Percentiles rank a stretch among this genome's conserved stretches.
Conservation (phyloP, 1,140 invertebrate species). For the Diorhabda carinulata region DNA sequence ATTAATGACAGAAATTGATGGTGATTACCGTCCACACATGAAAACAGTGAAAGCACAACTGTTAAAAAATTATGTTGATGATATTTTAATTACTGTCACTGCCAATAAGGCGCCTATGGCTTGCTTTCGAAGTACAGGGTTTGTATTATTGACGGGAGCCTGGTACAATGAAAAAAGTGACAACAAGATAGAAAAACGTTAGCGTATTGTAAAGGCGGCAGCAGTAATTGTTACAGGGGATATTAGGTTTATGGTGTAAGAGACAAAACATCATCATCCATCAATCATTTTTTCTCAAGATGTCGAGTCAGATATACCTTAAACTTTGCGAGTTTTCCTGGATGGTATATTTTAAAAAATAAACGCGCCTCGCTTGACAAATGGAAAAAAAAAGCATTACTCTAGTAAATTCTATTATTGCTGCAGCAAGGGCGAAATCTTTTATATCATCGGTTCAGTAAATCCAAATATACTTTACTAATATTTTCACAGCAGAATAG, state of each 20-base stretch:
- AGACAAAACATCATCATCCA: neutral
- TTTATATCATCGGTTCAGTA: neutral
- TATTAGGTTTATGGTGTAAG: neutral
- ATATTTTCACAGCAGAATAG: too few relatives aligned
- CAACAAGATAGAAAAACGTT: neutral
- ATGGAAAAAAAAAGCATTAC: constrained; percentile 12
- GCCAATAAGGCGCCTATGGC: neutral
- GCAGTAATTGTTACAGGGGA: neutral
- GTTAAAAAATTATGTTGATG: constrained; percentile 11
- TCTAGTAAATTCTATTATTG: constrained; percentile 10
- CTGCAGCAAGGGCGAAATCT: constrained; percentile 7
- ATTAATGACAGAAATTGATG: constrained; percentile 14
- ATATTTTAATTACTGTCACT: neutral
- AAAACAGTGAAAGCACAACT: constrained; percentile 16
- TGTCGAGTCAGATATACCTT: neutral
- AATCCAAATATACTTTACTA: too few relatives aligned
- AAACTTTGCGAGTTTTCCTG: constrained; percentile 1
- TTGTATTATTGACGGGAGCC: neutral
- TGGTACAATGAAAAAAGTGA: neutral
- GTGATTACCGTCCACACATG: constrained; percentile 4
- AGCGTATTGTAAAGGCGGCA: neutral
- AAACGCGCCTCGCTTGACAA: constrained; percentile 10
- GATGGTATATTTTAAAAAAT: constrained; percentile 9
- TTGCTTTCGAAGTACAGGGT: constrained; percentile 7
- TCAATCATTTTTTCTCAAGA: neutral